These are phyloP conservation scores for Bubo blakistoni DNA, from an alignment of 2,113 vertebrate species.

Conservation along the genomic window DNA sequence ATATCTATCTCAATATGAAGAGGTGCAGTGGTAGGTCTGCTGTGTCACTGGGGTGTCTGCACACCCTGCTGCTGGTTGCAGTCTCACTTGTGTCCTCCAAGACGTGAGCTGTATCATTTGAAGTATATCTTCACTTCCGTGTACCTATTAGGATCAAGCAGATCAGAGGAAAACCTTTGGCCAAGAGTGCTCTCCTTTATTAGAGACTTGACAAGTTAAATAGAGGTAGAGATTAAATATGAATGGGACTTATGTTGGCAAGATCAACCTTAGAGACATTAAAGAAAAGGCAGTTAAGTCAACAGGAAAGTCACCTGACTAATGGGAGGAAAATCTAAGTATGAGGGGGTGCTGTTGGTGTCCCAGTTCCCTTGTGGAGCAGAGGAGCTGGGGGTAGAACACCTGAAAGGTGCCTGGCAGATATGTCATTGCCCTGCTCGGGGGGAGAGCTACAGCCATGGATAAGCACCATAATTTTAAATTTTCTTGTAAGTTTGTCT, in stretches of 20 bases:
- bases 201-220: conserved; percentile 57
- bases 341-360: background rate
- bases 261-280: conserved; percentile 32
- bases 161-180: background rate
- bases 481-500: background rate
- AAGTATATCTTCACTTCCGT: background rate
- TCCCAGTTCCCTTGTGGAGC: background rate
- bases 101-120: background rate
- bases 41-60: background rate
- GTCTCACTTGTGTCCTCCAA: background rate
- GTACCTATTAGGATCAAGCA: background rate
- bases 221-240: conserved; percentile 52
- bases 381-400: background rate
- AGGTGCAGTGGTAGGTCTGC: background rate
- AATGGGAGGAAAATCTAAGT: conserved; percentile 15
- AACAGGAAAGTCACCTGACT: conserved; percentile 32
- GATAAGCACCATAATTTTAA: background rate
- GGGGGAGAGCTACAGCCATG: background rate
- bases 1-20: background rate
- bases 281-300: conserved; percentile 34
- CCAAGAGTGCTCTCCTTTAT: background rate
- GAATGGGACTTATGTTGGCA: conserved; percentile 49
- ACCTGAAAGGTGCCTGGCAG: background rate
- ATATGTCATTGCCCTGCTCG: background rate
- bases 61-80: background rate